Conservation (phyloP, 2,888 invertebrate species). For the Tipula helvola region DNA sequence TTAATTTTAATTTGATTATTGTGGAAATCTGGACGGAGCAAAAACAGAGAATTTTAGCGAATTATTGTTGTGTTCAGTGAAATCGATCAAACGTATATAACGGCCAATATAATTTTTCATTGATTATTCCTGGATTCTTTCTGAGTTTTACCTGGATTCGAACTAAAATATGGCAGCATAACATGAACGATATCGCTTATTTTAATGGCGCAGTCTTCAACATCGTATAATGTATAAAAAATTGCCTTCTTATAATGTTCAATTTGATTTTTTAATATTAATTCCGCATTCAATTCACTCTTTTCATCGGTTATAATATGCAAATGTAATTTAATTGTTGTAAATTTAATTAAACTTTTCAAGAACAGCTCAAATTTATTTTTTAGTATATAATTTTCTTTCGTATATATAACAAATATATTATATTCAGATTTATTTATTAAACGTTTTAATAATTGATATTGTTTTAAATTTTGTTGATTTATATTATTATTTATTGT, state of each 20-base stretch:
- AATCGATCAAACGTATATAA: too few relatives aligned
- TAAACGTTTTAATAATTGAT: constrained; percentile 12
- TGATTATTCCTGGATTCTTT: not conserved
- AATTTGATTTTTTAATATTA: constrained; percentile 34
- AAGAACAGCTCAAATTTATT: constrained; percentile 32
- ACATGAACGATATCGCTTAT: constrained; percentile 49
- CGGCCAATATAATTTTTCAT: too few relatives aligned
- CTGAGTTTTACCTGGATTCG: constrained; percentile 41
- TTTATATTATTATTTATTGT: constrained; percentile 13
- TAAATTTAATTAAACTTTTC: constrained; percentile 29
- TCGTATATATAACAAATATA: constrained; percentile 33
- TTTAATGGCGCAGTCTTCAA: constrained; percentile 43
- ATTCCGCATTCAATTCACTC: constrained; percentile 42
- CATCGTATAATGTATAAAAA: constrained; percentile 44
- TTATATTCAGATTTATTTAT: constrained; percentile 26
- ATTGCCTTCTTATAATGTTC: constrained; percentile 36
- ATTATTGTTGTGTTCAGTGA: too few relatives aligned
- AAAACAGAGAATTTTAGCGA: too few relatives aligned
- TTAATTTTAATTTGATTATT: not conserved
- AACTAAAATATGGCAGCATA: constrained; percentile 59
- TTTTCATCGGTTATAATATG: constrained; percentile 49
- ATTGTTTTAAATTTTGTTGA: constrained; percentile 16
- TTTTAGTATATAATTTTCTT: constrained; percentile 31
- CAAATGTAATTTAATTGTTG: constrained; percentile 39
- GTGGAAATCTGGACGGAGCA: too few relatives aligned